Evolutionary conservation across 2,888 invertebrate species (phyloP).

Genomic region (Exocentrus adspersus): DNA sequence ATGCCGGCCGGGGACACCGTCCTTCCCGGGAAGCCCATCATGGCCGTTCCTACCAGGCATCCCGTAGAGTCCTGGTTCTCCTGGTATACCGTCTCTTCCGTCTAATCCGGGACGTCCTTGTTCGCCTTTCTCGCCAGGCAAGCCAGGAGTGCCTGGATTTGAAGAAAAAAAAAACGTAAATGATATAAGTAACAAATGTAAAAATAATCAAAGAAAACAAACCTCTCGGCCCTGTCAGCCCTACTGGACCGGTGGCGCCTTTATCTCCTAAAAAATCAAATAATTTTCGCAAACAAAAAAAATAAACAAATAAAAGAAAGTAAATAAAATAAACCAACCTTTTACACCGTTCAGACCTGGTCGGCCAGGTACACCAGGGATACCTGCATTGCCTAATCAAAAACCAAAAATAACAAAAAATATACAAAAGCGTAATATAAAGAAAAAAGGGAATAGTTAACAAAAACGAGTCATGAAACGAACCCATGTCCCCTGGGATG

Average conservation of each 20-base stretch:
- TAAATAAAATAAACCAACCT: constrained; percentile 10
- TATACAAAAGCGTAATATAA: neutral
- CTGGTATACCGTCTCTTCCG: constrained; percentile 89
- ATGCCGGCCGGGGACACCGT: constrained; percentile 80
- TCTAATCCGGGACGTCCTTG: constrained; percentile 80
- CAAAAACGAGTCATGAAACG: neutral
- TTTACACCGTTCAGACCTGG: constrained; percentile 1
- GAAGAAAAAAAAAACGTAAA: neutral
- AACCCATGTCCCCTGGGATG: constrained; percentile 70
- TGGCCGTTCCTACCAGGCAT: constrained; percentile 86
- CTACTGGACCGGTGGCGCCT: neutral
- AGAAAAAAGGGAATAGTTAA: no score
- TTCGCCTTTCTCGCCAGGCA: constrained; percentile 68
- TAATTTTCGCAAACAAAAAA: neutral
- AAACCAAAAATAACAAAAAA: constrained; percentile 11
- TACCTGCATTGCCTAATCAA: constrained; percentile 4
- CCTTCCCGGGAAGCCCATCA: constrained; percentile 75
- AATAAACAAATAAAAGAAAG: neutral
- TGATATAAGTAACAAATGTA: neutral
- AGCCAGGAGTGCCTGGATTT: constrained; percentile 49
- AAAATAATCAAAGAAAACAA: neutral
- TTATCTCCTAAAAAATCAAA: constrained; percentile 1
- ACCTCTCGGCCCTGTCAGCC: neutral
- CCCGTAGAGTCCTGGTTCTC: constrained; percentile 90
- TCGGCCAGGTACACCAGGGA: neutral